phyloP scores from a whole-genome alignment of 2,113 vertebrate species.

The Apus apus region DNA sequence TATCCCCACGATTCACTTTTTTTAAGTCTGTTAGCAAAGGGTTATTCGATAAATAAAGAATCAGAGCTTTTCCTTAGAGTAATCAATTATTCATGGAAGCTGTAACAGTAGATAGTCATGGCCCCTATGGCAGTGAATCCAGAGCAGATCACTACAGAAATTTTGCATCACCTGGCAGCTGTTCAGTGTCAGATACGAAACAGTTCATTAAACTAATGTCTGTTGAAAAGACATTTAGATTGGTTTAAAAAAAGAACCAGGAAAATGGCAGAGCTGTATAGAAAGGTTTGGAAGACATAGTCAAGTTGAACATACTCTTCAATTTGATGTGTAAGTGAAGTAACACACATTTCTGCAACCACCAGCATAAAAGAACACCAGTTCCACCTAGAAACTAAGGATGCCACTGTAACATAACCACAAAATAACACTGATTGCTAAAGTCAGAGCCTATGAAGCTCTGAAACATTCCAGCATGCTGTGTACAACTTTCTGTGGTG shows the following conservation, averaged over 20 bases:
- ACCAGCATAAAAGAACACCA: not conserved
- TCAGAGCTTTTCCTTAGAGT: not conserved
- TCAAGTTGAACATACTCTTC: not conserved
- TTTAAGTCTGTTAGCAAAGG: not conserved
- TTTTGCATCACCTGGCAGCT: conserved; percentile 4
- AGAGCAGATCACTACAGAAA: not conserved
- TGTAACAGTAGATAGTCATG: not conserved
- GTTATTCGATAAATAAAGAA: conserved; percentile 31
- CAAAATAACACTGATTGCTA: not conserved
- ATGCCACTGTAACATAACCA: not conserved
- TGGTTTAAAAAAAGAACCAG: not conserved
- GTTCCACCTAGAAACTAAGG: not conserved
- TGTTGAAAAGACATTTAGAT: not conserved
- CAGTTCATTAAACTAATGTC: not conserved
- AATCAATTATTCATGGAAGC: conserved; percentile 38
- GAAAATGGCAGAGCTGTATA: not conserved
- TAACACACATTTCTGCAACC: not conserved
- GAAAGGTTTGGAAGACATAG: not conserved
- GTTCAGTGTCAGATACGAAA: conserved; percentile 3
- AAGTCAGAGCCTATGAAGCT: not conserved
- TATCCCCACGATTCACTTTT: not conserved
- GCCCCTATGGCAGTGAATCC: not conserved
- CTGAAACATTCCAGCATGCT: not conserved
- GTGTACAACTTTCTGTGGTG: not conserved
- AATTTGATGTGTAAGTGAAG: not conserved